Conservation (phyloP, 2,888 invertebrate genomes). For the Altica lythri region DNA sequence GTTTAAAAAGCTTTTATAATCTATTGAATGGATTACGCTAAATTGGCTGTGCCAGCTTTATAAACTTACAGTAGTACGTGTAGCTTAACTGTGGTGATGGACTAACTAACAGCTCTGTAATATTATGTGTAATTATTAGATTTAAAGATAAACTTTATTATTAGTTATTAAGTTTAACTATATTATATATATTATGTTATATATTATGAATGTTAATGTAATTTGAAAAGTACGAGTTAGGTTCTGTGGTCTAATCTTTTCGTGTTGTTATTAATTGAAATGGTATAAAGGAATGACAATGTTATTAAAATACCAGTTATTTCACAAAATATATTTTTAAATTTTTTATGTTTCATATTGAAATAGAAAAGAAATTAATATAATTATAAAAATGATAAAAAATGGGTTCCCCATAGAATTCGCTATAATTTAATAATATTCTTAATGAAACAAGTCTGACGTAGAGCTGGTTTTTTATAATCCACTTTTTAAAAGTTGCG, state of each 20-base stretch:
- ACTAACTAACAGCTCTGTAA: conserved; percentile 56
- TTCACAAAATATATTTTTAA: conserved; percentile 17
- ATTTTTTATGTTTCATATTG: conserved; percentile 1
- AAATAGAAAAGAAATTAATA: neutral
- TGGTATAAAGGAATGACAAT: conserved; percentile 34
- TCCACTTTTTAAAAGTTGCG: no score
- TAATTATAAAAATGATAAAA: no score
- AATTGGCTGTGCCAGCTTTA: no score
- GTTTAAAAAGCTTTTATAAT: no score
- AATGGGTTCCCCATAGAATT: no score
- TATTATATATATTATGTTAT: conserved; percentile 48
- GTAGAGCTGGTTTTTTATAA: no score
- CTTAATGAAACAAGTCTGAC: no score
- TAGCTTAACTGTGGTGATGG: conserved; percentile 58
- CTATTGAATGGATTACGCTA: no score
- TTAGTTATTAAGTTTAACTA: conserved; percentile 52
- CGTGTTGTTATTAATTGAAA: conserved; percentile 48
- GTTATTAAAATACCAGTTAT: conserved; percentile 21
- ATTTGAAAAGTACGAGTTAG: conserved; percentile 46
- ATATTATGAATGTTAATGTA: conserved; percentile 42
- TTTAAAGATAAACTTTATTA: conserved; percentile 44
- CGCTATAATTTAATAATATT: no score
- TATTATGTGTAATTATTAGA: conserved; percentile 54
- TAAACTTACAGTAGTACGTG: conserved; percentile 36
- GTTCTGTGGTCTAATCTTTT: conserved; percentile 53